These are phyloP conservation scores for Cydia fagiglandana DNA, from an alignment of 1,140 invertebrate species.

Conservation along the genomic window DNA sequence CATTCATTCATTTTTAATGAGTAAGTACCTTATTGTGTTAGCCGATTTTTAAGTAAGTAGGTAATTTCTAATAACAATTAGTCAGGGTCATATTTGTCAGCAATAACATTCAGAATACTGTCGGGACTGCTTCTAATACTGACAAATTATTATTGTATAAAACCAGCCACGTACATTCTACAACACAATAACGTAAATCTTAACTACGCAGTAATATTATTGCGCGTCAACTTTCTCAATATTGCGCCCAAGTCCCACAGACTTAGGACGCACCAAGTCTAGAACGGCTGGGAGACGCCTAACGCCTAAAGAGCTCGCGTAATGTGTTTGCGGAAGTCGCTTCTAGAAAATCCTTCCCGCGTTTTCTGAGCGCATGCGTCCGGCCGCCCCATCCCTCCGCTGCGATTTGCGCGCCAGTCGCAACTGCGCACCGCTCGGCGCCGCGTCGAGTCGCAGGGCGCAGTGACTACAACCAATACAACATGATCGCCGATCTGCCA, in stretches of 20 bases:
- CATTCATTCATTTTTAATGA: no score
- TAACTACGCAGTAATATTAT: constrained; percentile 10
- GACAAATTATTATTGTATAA: background rate
- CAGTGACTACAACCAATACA: constrained; percentile 46
- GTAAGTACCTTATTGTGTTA: no score
- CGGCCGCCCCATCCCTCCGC: constrained; percentile 54
- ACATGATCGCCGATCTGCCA: constrained; percentile 66
- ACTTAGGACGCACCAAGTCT: constrained; percentile 2
- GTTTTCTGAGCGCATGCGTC: constrained; percentile 67
- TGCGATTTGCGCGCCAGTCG: constrained; percentile 69
- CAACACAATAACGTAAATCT: background rate
- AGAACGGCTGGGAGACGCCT: constrained; percentile 8
- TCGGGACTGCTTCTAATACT: no score
- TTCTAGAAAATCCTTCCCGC: constrained; percentile 73
- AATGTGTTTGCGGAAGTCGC: constrained; percentile 43
- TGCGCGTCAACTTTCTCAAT: constrained; percentile 16
- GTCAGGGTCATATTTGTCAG: no score
- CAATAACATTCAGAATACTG: no score
- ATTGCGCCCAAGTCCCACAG: background rate
- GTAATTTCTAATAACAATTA: no score
- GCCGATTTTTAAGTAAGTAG: no score
- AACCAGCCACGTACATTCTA: background rate
- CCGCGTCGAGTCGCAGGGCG: constrained; percentile 51
- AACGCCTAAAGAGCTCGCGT: background rate
- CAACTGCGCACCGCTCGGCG: constrained; percentile 58